These are phyloP conservation scores for Etheostoma nigrum DNA, from an alignment of 2,797 vertebrate species.

Conservation along the genomic window DNA sequence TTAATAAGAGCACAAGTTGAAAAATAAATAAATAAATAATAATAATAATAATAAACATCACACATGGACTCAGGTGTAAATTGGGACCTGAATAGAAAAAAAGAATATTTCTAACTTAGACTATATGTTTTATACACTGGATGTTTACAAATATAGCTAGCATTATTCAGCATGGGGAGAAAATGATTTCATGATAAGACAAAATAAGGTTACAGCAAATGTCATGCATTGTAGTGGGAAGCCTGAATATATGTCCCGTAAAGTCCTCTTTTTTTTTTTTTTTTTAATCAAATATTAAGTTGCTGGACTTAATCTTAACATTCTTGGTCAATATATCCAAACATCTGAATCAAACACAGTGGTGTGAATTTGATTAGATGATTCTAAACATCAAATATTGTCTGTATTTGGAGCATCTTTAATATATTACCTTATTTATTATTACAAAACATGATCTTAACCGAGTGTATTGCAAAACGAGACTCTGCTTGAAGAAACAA, in stretches of 20 bases:
- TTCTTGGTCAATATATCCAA: neutral
- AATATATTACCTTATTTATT: constrained; percentile 9
- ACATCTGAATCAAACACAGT: neutral
- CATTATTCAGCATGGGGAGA: neutral
- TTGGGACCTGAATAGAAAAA: constrained; percentile 2
- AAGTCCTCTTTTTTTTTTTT: neutral
- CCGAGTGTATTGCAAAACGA: constrained; percentile 20
- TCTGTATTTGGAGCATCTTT: constrained; percentile 12
- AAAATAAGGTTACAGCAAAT: neutral
- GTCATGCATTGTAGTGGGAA: neutral
- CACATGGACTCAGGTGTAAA: neutral
- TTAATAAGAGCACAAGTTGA: constrained; percentile 27
- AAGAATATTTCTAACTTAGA: neutral
- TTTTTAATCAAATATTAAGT: neutral
- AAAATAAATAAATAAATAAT: constrained; percentile 15
- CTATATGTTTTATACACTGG: neutral
- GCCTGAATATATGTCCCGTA: neutral
- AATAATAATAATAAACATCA: neutral
- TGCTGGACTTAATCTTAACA: neutral
- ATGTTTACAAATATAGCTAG: neutral
- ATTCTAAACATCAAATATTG: constrained; percentile 19
- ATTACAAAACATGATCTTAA: constrained; percentile 30
- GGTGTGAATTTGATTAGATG: constrained; percentile 16
- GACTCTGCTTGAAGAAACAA: constrained; percentile 23
- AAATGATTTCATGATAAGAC: constrained; percentile 7